These are phyloP conservation scores for Camelus bactrianus DNA, from an alignment of 2,113 vertebrate species.

Conservation along the genomic window DNA sequence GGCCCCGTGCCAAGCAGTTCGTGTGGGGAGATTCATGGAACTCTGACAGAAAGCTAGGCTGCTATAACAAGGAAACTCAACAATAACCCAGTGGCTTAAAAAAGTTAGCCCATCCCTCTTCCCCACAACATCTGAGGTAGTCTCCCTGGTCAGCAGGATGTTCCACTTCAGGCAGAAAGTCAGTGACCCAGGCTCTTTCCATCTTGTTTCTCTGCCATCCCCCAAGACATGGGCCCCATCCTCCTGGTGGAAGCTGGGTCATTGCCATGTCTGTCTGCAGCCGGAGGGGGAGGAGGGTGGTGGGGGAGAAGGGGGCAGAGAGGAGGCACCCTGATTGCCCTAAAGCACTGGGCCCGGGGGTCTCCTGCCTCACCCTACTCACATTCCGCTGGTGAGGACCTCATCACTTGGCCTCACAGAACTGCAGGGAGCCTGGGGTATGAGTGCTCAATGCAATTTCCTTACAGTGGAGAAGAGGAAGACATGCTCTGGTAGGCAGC, in stretches of 20 bases:
- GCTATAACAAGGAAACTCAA: background rate
- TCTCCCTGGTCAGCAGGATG: background rate
- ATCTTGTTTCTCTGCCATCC: background rate
- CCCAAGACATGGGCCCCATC: background rate
- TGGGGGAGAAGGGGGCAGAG: background rate
- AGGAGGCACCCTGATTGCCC: fast-evolving
- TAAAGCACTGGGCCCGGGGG: background rate
- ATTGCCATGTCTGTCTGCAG: background rate
- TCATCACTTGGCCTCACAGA: background rate
- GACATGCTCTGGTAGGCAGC: background rate
- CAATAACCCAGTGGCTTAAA: background rate
- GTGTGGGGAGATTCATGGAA: background rate
- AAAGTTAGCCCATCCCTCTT: background rate
- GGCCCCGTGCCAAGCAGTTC: background rate
- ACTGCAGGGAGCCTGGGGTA: background rate
- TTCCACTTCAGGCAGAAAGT: background rate
- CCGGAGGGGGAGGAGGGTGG: background rate
- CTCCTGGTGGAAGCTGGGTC: background rate
- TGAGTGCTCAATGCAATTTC: background rate
- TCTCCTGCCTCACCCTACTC: background rate
- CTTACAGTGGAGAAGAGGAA: background rate
- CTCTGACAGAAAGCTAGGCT: background rate
- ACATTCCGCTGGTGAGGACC: background rate
- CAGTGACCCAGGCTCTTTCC: background rate
- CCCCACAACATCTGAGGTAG: background rate